Evolutionary conservation across 2,888 invertebrate species (phyloP), one percentile per base, ranked within the genome.

Genomic region (Escarpia spicata): DNA sequence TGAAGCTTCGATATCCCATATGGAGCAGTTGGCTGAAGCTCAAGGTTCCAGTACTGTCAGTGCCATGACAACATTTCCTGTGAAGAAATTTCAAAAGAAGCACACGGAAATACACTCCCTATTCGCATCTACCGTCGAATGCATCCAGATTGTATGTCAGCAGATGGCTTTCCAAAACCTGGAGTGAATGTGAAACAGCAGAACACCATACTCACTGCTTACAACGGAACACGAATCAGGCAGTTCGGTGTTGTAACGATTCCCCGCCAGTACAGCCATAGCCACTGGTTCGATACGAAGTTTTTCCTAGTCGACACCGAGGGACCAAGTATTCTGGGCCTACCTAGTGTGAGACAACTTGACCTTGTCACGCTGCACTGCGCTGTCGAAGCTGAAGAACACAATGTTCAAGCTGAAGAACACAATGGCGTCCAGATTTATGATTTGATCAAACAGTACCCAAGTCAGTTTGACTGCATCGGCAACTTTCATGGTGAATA

Each of bases 271-370:
- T 91, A 43, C 26, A 44, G 43, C 44, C 43, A 19, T 91, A 26
- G 44, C 4, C 19, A 6, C 43, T 44, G 75, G n/a, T 75, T 26
- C 26, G 75, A 26, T 19, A 75, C 75, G 26, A 26, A 75, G 43
- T 75, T 75, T 26, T 75, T 75, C 75, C 75, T 75, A 75, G 75
- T 75, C 75, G 75, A 75, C 75, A 75, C 75, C 75, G 75, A 75
- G 26, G 75, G n/a, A 75, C 75, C 75, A 26, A 26, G 26, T 75
- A 75, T 75, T 75, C 75, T 75, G 44, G 91, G 91, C 26, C 31
- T 44, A 91, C 43, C 44, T 19, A 91, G 43, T 1, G 37, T 37
- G 12, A 44, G 91, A 75, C 26, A 31, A 44, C 91, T 91, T 3
- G 0, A 91, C 91, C n/a, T 91, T 43, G 37, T 91, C 15, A 91